Evolutionary conservation across 2,888 invertebrate species (phyloP), one percentile per base, ranked within the genome.

Genomic region (Mycalesis mineus): DNA sequence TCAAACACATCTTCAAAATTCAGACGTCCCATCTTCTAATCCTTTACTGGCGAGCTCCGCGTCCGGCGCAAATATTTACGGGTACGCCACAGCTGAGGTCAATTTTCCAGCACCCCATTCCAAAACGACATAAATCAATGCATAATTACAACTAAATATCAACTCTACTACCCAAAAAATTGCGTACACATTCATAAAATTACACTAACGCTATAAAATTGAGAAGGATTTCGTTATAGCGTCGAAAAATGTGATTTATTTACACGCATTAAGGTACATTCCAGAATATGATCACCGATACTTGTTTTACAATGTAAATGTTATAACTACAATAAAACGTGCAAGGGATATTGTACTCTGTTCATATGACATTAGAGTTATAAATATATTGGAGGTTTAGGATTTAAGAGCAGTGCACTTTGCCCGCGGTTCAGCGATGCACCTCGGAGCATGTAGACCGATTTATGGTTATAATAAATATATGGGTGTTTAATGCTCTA

Each of bases 381-480:
- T 37, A 54, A 66, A 70, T 77, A 0, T 48, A 15, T 31, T 66
- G 62, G 1, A 7, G 1, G n/a, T 39, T 37, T 15, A 44, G 45
- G 65, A 65, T 73, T 72, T 72, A 82, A 84, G 85, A 79, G 82
- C 86, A 86, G 73, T 86, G 87, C 84, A 87, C 85, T 85, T 80
- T 80, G 78, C 74, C 67, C 69, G 73, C 63, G 68, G 70, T 72
- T 71, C 75, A 77, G 76, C 78, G 85, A 84, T 87, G 87, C 84
- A 81, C 84, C 85, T 82, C 78, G 67, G 77, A 78, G 75, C 78
- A 71, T 67, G 71, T 68, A 83, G 85, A 81, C 81, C 85, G 86
- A 88, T 88, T 88, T 88, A 88, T 86, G 77, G 77, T 75, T 82
- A 82, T 84, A 84, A 85, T 88, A 88, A 87, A 87, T 87, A 83